Percentiles rank a stretch among this genome's conserved stretches.
These are phyloP conservation scores for Ooceraea biroi DNA, from an alignment of 1,140 invertebrate genomes.

Conservation along the genomic window DNA sequence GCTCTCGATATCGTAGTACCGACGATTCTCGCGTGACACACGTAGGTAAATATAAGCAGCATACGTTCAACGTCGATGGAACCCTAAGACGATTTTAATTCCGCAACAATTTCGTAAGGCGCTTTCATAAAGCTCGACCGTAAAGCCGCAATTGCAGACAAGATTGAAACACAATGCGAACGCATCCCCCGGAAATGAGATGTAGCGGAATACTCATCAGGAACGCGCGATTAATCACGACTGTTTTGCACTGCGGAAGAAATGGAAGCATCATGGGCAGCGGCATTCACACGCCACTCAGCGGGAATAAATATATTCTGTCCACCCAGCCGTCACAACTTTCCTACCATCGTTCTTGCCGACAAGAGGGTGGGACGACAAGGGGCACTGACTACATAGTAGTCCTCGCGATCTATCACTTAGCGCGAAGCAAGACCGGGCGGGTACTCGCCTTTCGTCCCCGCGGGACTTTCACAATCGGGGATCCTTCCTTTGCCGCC, in stretches of 20 bases:
- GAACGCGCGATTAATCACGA: constrained; percentile 53
- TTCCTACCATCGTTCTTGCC: constrained; percentile 57
- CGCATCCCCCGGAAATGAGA: constrained; percentile 35
- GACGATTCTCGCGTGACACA: neutral
- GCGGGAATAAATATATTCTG: constrained; percentile 61
- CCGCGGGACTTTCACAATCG: constrained; percentile 79
- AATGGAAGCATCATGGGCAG: constrained; percentile 37
- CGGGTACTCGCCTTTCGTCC: constrained; percentile 62
- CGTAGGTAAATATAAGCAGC: neutral
- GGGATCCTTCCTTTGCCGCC: constrained; percentile 67
- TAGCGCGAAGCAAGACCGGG: constrained; percentile 48
- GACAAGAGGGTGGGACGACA: constrained; percentile 1
- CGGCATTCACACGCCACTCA: constrained; percentile 49
- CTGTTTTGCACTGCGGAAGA: constrained; percentile 26
- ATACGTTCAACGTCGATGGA: constrained; percentile 3
- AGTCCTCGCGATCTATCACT: constrained; percentile 74
- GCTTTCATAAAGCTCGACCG: neutral
- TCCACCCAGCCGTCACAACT: constrained; percentile 42
- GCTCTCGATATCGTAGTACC: too few relatives aligned
- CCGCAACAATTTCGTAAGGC: constrained; percentile 3
- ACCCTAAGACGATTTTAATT: neutral
- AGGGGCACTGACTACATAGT: constrained; percentile 49
- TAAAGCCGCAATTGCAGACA: neutral
- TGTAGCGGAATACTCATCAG: constrained; percentile 37
- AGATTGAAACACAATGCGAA: constrained; percentile 38